Base-by-base conservation (phyloP, 2,797 vertebrate genomes). In the Coranthus polyacanthus region DNA sequence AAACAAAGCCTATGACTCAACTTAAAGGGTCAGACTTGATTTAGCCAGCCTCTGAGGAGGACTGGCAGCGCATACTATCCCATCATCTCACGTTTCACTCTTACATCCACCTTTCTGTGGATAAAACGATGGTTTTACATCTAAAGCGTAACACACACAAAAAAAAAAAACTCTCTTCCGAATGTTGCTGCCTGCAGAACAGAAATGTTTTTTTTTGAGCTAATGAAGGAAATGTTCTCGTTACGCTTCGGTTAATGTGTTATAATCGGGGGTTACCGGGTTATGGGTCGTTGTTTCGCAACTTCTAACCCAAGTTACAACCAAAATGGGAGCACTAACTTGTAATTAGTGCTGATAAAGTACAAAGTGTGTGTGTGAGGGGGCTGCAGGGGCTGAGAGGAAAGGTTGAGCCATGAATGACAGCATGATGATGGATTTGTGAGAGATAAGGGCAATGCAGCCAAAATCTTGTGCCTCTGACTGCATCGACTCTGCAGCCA, bases 1-100 rank as follows among this genome's bases (percentile, higher is more conserved):
- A 21, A 67, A 67, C 54, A 55, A 73, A 37, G 34, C 41, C 53
- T 36, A 60, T 89, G 90, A 91, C 86, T 91, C 91, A 86, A 62
- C 58, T 49, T 49, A 72, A 65, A 83, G 79, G 72, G 68, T 86
- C 79, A 66, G 18, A 52, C 55, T 75, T 83, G 79, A 89, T 60
- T 88, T 84, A 88, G 75, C 50, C 46, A 68, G 76, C 81, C 81
- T 84, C 74, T 68, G 67, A 88, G 77, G 64, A 74, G 61, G 21
- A 65, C 78, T 65, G 68, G 70, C 57, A 71, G 58, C 17, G 47
- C 59, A 38, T 44, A 37, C 70, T 57, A 52, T 61, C 73, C 43
- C 44, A 51, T 52, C 39, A 15, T 52, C 55, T 73, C 37, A 1
- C 12, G 26, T 46, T 62, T 41, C 16, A 38, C 70, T 65, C 78